Percentiles rank a stretch among this genome's conserved stretches.
Conservation (phyloP, 30 jellyfish, hydroid and myxozoan species). For the Clytia hemisphaerica region DNA sequence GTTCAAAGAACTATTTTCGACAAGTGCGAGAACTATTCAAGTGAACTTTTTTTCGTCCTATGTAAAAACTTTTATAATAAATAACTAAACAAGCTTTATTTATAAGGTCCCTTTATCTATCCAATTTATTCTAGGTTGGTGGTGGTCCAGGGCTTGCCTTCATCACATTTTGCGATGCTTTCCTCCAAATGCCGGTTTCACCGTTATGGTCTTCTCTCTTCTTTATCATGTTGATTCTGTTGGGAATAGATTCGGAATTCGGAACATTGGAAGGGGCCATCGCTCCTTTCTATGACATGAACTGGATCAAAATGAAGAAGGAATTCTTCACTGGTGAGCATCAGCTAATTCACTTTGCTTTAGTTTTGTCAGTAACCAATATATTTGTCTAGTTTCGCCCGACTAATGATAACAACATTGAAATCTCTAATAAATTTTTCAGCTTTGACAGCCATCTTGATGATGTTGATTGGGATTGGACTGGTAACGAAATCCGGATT, state of each 20-base stretch:
- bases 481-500: constrained; percentile 75
- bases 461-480: constrained; percentile 74
- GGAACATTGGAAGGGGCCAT: constrained; percentile 90
- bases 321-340: constrained; percentile 66
- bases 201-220: constrained; percentile 85
- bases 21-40: neutral
- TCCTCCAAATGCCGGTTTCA: constrained; percentile 75
- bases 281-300: constrained; percentile 83
- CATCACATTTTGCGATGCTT: constrained; percentile 79
- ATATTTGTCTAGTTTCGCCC: no score
- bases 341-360: no score
- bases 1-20: neutral
- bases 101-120: no score
- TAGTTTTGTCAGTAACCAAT: no score
- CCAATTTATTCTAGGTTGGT: constrained; percentile 57
- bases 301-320: constrained; percentile 56
- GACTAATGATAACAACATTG: no score
- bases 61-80: neutral
- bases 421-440: neutral
- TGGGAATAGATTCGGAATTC: constrained; percentile 88
- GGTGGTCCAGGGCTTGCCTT: constrained; percentile 96
- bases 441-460: constrained; percentile 60
- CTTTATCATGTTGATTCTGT: constrained; percentile 68
- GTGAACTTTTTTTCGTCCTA: neutral
- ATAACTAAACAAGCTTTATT: no score